Evolutionary conservation across 1,140 invertebrate species (phyloP).

Genomic region (Platorchestia sp.): DNA sequence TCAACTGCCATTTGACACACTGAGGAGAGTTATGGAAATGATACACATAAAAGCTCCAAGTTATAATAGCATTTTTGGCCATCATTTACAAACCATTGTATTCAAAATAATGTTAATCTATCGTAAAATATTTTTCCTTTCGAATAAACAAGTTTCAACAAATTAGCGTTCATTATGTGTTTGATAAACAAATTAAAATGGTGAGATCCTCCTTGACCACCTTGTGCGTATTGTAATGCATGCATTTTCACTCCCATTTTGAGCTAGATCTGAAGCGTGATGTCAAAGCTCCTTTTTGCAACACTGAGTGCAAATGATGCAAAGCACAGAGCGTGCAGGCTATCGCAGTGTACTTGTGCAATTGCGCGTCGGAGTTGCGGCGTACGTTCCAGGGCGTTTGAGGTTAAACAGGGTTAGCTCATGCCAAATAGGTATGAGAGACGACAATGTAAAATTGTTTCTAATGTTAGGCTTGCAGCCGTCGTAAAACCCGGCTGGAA

Average conservation of each 20-base stretch:
- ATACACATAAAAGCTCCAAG: too few relatives aligned
- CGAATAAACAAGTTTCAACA: too few relatives aligned
- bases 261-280: neutral
- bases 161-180: too few relatives aligned
- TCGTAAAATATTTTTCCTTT: too few relatives aligned
- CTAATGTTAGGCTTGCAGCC: conserved; percentile 28
- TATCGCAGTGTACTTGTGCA: neutral
- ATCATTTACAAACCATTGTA: too few relatives aligned
- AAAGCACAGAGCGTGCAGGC: neutral
- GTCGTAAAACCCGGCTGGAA: conserved; percentile 5
- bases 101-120: too few relatives aligned
- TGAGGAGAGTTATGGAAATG: too few relatives aligned
- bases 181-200: too few relatives aligned
- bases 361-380: neutral
- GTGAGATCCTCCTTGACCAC: too few relatives aligned
- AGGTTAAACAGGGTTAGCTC: conserved; percentile 21
- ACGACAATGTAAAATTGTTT: conserved; percentile 29
- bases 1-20: too few relatives aligned
- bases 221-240: neutral
- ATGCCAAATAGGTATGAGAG: neutral
- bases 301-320: neutral
- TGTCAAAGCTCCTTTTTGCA: too few relatives aligned
- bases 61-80: too few relatives aligned
- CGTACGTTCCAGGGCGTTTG: neutral
- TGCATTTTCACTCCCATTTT: neutral